Evolutionary conservation across 2,797 vertebrate species (phyloP).

Genomic region (Enteromius mattozi): DNA sequence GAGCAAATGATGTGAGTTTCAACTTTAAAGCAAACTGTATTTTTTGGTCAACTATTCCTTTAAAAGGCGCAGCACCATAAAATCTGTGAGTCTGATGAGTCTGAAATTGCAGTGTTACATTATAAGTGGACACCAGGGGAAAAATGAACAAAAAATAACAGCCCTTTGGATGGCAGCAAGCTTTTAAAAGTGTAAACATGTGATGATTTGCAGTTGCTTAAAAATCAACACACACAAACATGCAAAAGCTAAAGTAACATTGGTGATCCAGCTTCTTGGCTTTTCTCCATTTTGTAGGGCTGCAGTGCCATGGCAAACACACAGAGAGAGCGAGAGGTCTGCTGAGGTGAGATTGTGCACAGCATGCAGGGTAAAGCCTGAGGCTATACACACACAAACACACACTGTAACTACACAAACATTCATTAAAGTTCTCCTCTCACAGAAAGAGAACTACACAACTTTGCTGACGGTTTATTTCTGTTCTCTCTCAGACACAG

Average conservation of each 20-base stretch:
- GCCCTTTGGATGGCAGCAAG: background rate
- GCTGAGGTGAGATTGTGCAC: conserved; percentile 39
- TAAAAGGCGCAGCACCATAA: background rate
- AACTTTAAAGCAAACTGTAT: background rate
- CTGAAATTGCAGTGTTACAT: background rate
- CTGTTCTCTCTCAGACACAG: conserved; percentile 36
- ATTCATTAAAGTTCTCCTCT: conserved; percentile 43
- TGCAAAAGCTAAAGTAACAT: background rate
- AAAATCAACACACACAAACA: conserved; percentile 1
- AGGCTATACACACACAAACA: conserved; percentile 33
- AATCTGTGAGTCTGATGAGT: background rate
- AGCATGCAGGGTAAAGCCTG: conserved; percentile 30
- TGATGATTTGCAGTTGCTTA: background rate
- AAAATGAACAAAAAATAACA: no score
- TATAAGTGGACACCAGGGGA: background rate
- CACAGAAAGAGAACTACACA: conserved; percentile 17
- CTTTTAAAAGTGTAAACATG: background rate
- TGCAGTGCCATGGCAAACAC: conserved; percentile 10
- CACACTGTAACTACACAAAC: background rate
- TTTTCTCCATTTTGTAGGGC: background rate
- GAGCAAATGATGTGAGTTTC: background rate
- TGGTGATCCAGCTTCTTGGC: background rate
- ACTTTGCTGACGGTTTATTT: conserved; percentile 49
- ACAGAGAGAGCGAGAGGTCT: conserved; percentile 19
- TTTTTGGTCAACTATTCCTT: background rate